Conservation (phyloP, 2,888 invertebrate genomes). For the Sipha maydis region DNA sequence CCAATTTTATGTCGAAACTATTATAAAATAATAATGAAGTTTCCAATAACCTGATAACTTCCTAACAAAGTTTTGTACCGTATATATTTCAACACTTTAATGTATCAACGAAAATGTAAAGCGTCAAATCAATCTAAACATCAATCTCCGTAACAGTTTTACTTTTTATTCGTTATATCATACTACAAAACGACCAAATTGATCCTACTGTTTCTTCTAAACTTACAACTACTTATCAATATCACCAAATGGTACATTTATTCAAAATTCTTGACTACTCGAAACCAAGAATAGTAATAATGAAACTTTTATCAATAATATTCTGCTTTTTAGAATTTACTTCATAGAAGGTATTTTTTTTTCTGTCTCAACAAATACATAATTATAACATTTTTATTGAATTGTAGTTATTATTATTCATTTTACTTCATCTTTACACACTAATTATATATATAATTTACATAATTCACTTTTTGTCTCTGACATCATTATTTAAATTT, state of each 20-base stretch:
- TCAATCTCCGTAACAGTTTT: neutral
- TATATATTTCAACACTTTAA: neutral
- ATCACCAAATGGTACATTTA: neutral
- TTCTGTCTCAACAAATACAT: neutral
- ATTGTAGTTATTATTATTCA: neutral
- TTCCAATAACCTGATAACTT: slow-evolving; percentile 36
- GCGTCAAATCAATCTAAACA: slow-evolving; percentile 5
- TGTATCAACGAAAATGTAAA: neutral
- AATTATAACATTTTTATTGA: neutral
- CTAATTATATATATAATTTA: neutral
- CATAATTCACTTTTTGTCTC: neutral
- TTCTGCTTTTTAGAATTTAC: neutral
- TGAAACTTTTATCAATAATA: neutral
- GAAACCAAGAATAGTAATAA: neutral
- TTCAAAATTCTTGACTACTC: neutral
- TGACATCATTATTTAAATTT: neutral
- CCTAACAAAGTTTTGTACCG: neutral
- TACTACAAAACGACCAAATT: neutral
- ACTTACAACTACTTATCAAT: neutral
- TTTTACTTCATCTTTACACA: neutral
- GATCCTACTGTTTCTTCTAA: neutral
- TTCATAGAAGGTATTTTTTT: neutral
- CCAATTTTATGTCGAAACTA: neutral
- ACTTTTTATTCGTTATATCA: neutral
- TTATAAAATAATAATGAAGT: neutral